These are phyloP conservation scores for Nipponacmea schrenckii DNA, from an alignment of 2,888 invertebrate genomes.

Conservation along the genomic window DNA sequence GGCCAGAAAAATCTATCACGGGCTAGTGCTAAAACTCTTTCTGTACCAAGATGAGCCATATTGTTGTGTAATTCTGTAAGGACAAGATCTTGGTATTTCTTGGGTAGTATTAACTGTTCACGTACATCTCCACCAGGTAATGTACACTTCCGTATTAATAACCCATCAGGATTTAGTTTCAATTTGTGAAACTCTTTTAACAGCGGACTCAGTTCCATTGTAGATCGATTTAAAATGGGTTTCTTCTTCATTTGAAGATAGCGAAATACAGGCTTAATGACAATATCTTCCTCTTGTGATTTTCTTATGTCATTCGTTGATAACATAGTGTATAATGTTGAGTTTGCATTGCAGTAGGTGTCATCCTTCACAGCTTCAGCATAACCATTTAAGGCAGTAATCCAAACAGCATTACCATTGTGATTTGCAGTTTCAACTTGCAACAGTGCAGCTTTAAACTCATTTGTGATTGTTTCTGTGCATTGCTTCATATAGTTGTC, in stretches of 20 bases:
- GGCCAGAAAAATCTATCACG: conserved; percentile 20
- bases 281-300: background rate
- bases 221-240: background rate
- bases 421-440: background rate
- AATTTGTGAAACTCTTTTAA: background rate
- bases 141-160: background rate
- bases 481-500: conserved; percentile 14
- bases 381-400: background rate
- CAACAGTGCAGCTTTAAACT: background rate
- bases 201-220: background rate
- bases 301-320: background rate
- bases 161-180: background rate
- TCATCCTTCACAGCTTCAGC: background rate
- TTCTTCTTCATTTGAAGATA: background rate
- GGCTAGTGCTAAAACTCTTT: conserved; percentile 10
- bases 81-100: background rate
- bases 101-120: conserved; percentile 11
- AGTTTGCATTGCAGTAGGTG: background rate
- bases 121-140: conserved; percentile 5
- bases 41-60: conserved; percentile 24
- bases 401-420: background rate
- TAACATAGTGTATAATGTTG: background rate
- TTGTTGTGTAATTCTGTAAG: conserved; percentile 20
- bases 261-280: conserved; percentile 2
- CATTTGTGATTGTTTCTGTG: conserved; percentile 8